Conservation (phyloP, 2,113 vertebrate genomes). For the Meleagris gallopavo region DNA sequence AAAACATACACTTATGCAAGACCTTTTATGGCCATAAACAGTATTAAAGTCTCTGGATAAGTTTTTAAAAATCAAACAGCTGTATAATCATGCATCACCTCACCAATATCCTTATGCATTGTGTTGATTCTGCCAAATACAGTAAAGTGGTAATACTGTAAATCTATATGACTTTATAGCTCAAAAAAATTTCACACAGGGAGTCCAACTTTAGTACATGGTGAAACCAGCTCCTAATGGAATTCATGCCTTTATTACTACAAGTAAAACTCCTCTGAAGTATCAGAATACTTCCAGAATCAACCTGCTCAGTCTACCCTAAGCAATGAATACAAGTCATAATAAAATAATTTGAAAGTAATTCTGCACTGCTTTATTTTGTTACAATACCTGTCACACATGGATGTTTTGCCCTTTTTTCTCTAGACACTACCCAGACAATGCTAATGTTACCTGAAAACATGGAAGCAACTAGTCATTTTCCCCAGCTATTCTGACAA, state of each 20-base stretch:
- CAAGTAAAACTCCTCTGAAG: background rate
- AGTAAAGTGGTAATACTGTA: background rate
- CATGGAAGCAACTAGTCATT: background rate
- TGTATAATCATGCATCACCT: background rate
- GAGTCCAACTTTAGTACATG: background rate
- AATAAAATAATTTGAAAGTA: background rate
- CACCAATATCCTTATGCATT: background rate
- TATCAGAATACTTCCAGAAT: background rate
- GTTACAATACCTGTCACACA: background rate
- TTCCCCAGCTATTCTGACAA: background rate
- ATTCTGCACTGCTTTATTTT: background rate
- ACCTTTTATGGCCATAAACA: background rate
- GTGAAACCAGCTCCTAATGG: background rate
- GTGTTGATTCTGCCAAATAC: background rate
- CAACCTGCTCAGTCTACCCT: background rate
- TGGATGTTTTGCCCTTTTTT: background rate
- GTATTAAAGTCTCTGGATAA: background rate
- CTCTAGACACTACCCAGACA: background rate
- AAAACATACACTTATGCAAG: background rate
- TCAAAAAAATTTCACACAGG: background rate
- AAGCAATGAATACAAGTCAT: background rate
- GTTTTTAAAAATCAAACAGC: background rate
- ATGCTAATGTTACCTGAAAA: background rate
- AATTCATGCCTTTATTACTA: background rate
- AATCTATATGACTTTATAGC: background rate